phyloP scores from a whole-genome alignment of 2,797 vertebrate genomes.

The Helicolenus hilgendorfi region DNA sequence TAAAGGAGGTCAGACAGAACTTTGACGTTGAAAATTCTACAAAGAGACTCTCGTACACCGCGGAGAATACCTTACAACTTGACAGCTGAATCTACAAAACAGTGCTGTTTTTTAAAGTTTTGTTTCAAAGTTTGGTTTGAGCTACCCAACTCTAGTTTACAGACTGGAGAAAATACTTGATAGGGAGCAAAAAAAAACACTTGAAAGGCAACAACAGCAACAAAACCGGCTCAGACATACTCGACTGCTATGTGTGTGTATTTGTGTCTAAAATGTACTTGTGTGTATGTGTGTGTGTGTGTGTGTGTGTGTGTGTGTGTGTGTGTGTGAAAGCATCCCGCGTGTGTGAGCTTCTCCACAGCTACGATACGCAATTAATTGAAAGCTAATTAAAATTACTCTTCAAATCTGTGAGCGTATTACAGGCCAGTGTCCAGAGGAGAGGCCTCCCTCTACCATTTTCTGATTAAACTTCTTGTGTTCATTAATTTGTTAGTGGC shows the following conservation, averaged over 20 bases:
- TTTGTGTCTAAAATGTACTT: neutral
- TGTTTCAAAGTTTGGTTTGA: conserved; percentile 11
- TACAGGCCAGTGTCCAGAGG: conserved; percentile 46
- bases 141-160: neutral
- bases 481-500: conserved; percentile 63
- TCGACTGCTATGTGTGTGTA: neutral
- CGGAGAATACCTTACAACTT: neutral
- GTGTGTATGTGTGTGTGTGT: no score
- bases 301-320: neutral
- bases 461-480: conserved; percentile 71
- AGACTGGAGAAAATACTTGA: conserved; percentile 13
- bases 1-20: conserved; percentile 10
- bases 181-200: conserved; percentile 1
- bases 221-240: conserved; percentile 19
- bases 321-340: neutral
- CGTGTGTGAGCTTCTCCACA: conserved; percentile 7
- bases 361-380: conserved; percentile 56
- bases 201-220: conserved; percentile 29
- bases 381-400: conserved; percentile 77
- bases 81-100: conserved; percentile 21
- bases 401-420: conserved; percentile 53
- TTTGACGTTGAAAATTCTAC: conserved; percentile 3
- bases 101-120: neutral
- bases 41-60: conserved; percentile 1
- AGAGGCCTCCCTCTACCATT: conserved; percentile 20